phyloP scores from a whole-genome alignment of 2,113 vertebrate genomes.

The Ageneiosus marmoratus region DNA sequence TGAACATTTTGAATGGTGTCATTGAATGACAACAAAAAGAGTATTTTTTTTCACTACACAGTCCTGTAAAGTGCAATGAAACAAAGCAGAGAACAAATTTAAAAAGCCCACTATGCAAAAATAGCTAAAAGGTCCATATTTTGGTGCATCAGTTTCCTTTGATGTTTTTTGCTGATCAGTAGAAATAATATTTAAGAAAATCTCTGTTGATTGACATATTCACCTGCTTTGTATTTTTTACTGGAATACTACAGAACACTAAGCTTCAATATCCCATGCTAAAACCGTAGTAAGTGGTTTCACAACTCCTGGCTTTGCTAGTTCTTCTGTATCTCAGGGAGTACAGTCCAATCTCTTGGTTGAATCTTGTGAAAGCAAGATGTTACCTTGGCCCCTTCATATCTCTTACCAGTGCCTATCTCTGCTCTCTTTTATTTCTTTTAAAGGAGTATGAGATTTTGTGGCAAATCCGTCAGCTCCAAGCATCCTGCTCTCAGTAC shows the following conservation, averaged over 20 bases:
- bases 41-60: neutral
- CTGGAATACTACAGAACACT: neutral
- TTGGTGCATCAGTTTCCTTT: neutral
- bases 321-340: neutral
- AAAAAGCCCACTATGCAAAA: neutral
- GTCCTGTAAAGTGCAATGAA: neutral
- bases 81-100: neutral
- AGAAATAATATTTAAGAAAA: neutral
- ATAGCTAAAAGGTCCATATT: neutral
- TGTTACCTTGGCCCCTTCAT: neutral
- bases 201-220: neutral
- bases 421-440: neutral
- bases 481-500: constrained; percentile 77
- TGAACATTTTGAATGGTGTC: neutral
- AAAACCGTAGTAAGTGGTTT: neutral
- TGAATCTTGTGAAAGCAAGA: neutral
- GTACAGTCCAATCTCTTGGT: constrained; percentile 4
- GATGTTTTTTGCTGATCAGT: neutral
- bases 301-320: neutral
- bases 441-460: constrained; percentile 85
- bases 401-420: neutral
- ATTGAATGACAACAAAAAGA: neutral
- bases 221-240: neutral
- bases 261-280: neutral
- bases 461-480: constrained; percentile 80